A percentile compares a stretch with the other conserved stretches of the same genome.
Conservation (phyloP, 2,113 vertebrate species). For the Nycticebus coucang region DNA sequence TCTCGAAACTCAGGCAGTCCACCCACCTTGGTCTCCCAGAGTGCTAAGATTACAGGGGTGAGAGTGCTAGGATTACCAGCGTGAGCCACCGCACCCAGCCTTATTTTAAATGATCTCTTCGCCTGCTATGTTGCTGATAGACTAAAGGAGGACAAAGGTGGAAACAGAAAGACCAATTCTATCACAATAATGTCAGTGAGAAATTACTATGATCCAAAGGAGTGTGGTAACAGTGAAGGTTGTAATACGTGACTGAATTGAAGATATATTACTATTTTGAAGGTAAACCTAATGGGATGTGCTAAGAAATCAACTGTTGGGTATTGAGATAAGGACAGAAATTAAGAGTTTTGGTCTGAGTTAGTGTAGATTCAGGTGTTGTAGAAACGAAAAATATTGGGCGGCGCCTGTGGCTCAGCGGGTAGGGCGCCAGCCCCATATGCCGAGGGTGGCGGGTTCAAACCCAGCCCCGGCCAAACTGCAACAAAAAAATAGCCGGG, state of each 20-base stretch:
- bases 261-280: neutral
- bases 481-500: too few species aligned
- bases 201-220: neutral
- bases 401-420: too few species aligned
- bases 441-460: too few species aligned
- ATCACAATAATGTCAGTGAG: neutral
- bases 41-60: too few species aligned
- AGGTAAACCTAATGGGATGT: neutral
- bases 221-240: neutral
- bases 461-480: too few species aligned
- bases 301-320: neutral
- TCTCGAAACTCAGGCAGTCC: too few species aligned
- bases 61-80: too few species aligned
- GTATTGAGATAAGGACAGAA: neutral
- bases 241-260: neutral
- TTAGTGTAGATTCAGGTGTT: neutral
- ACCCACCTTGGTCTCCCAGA: too few species aligned
- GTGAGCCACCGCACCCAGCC: too few species aligned
- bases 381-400: neutral
- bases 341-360: neutral
- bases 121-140: neutral
- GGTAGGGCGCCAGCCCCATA: too few species aligned
- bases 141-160: neutral
- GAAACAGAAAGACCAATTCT: neutral
- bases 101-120: constrained; percentile 29